phyloP scores from a whole-genome alignment of 2,797 vertebrate species.

The Danio aesculapii region DNA sequence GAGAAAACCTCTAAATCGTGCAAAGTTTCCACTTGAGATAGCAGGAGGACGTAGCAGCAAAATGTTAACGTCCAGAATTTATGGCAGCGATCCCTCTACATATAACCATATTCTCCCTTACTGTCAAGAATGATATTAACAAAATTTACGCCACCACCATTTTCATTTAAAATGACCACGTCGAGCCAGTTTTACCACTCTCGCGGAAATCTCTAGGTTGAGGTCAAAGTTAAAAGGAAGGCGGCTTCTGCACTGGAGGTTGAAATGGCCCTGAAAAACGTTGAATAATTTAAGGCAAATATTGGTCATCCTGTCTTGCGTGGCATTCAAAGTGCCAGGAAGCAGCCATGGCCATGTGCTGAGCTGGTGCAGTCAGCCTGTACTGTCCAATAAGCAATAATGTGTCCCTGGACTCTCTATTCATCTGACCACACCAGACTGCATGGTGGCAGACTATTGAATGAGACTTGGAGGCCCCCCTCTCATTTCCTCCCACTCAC shows the following conservation, averaged over 20 bases:
- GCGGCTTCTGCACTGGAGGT: slow-evolving; percentile 61
- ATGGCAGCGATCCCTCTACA: slow-evolving; percentile 21
- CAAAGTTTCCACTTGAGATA: slow-evolving; percentile 27
- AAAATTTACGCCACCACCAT: slow-evolving; percentile 50
- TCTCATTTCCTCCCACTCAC: slow-evolving; percentile 33
- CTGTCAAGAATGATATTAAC: slow-evolving; percentile 50
- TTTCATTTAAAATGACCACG: slow-evolving; percentile 61
- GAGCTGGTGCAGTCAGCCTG: slow-evolving; percentile 81
- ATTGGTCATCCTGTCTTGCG: slow-evolving; percentile 77
- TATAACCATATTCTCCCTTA: slow-evolving; percentile 36
- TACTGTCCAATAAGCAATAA: slow-evolving; percentile 86
- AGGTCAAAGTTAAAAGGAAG: slow-evolving; percentile 63
- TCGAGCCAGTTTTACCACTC: slow-evolving; percentile 54
- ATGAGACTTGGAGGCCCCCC: slow-evolving; percentile 69
- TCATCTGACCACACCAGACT: slow-evolving; percentile 84
- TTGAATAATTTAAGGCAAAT: slow-evolving; percentile 83
- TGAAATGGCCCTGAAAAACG: slow-evolving; percentile 78
- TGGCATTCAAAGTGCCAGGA: slow-evolving; percentile 80
- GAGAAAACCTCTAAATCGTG: background rate
- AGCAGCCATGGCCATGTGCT: slow-evolving; percentile 78
- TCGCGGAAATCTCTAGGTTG: slow-evolving; percentile 51
- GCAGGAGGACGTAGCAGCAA: slow-evolving; percentile 17
- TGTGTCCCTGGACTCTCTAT: slow-evolving; percentile 81
- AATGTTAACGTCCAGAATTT: slow-evolving; percentile 44
- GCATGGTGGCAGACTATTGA: slow-evolving; percentile 83